Conservation (phyloP, 2,888 invertebrate genomes). For the Orthosia cruda region DNA sequence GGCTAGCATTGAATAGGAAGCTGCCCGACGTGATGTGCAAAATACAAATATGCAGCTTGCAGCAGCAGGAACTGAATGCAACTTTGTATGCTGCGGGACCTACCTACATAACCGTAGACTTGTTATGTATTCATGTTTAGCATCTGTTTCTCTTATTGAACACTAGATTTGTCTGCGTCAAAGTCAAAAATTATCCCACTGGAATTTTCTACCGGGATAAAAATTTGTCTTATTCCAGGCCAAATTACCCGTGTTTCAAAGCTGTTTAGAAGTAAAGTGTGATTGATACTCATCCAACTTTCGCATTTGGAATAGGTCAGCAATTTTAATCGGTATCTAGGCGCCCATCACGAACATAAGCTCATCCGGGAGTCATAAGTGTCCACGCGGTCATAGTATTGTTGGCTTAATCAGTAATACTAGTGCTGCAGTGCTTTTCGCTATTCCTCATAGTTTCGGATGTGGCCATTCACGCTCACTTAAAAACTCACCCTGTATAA, state of each 20-base stretch:
- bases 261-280: not conserved
- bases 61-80: constrained; percentile 55
- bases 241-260: not conserved
- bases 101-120: constrained; percentile 30
- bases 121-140: constrained; percentile 27
- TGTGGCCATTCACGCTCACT: no score
- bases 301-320: no score
- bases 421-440: not conserved
- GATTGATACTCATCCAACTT: no score
- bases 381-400: not conserved
- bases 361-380: not conserved
- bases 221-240: no score
- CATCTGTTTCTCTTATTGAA: constrained; percentile 25
- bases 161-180: not conserved
- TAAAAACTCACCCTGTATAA: no score
- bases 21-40: constrained; percentile 61
- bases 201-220: not conserved
- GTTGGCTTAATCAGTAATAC: not conserved
- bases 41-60: constrained; percentile 50
- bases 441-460: no score
- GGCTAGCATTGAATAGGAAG: constrained; percentile 74
- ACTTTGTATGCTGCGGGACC: constrained; percentile 16
- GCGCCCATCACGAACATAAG: not conserved
- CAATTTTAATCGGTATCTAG: not conserved
- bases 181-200: not conserved